Conservation (phyloP, 2,797 vertebrate species). For the Labeo calbasu region DNA sequence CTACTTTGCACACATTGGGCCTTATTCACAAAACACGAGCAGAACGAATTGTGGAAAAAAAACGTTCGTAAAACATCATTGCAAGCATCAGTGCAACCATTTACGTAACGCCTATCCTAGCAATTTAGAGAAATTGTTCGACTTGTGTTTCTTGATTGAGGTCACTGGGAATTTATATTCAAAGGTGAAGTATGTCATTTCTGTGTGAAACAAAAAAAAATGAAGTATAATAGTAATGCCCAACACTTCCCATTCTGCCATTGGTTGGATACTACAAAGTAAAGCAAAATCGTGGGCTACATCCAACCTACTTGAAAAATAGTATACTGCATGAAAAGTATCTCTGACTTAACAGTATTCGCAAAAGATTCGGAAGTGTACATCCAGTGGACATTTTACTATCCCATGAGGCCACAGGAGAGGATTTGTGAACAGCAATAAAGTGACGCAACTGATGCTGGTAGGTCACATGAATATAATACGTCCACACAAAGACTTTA, state of each 20-base stretch:
- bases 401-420: not conserved
- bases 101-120: not conserved
- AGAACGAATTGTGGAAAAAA: not conserved
- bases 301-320: not conserved
- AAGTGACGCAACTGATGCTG: not conserved
- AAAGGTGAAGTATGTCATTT: not conserved
- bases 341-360: not conserved
- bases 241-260: not conserved
- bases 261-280: not conserved
- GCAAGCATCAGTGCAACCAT: not conserved
- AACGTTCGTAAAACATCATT: not conserved
- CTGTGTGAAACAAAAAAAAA: not conserved
- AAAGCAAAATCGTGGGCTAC: not conserved
- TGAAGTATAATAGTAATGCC: not conserved
- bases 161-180: not conserved
- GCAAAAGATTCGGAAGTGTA: not conserved
- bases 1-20: not conserved
- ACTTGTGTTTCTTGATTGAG: slow-evolving; percentile 9
- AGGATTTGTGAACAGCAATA: not conserved
- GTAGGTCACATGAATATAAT: not conserved
- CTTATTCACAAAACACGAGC: not conserved
- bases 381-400: not conserved
- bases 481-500: no score
- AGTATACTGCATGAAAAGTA: not conserved
- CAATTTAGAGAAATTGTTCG: not conserved